A percentile compares a stretch with the other conserved stretches of the same genome.
phyloP scores from a whole-genome alignment of 2,797 vertebrate genomes.

The Neoniphon sammara region DNA sequence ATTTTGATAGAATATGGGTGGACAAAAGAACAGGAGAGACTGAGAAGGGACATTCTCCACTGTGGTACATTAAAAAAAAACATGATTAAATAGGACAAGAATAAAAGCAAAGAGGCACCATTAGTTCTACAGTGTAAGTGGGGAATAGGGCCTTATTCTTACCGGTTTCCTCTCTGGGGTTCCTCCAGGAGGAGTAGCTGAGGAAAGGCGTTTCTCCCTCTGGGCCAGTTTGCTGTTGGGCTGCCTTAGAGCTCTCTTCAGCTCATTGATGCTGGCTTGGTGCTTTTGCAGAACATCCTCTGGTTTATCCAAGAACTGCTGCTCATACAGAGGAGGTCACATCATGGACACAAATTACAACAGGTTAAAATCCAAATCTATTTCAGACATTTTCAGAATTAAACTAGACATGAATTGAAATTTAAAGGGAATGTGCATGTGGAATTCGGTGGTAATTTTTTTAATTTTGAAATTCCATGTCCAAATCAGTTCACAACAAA shows the following conservation, averaged over 20 bases:
- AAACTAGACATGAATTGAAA: conserved; percentile 8
- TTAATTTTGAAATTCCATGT: background rate
- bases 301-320: conserved; percentile 96
- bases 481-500: background rate
- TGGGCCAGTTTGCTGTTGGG: conserved; percentile 97
- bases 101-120: background rate
- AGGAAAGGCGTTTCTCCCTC: conserved; percentile 90
- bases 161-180: conserved; percentile 90
- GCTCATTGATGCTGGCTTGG: conserved; percentile 99
- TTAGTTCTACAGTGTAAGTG: background rate
- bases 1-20: conserved; percentile 16
- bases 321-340: conserved; percentile 54
- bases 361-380: background rate
- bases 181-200: conserved; percentile 87
- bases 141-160: conserved; percentile 59
- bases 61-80: background rate
- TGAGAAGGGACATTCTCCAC: background rate
- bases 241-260: conserved; percentile 95
- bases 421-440: background rate
- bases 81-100: background rate
- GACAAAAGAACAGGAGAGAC: conserved; percentile 3
- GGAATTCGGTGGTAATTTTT: background rate
- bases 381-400: background rate
- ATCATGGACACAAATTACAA: conserved; percentile 16
- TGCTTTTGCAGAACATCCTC: conserved; percentile 98